A percentile compares a stretch with the other conserved stretches of the same genome.
Evolutionary conservation across 2,797 vertebrate species (phyloP).

Genomic region (Kryptolebias ocellatus): DNA sequence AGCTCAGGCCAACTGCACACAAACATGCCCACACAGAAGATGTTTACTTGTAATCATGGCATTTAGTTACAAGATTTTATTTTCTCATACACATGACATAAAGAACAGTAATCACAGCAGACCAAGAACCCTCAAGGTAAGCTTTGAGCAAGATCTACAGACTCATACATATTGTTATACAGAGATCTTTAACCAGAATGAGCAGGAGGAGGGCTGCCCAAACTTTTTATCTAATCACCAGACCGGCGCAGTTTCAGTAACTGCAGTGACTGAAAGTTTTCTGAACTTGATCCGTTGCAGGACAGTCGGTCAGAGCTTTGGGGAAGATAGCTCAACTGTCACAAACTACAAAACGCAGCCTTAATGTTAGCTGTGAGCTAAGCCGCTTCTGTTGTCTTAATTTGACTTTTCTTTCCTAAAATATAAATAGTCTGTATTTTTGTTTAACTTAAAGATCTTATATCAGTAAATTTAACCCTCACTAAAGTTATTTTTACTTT

Average conservation of each 20-base stretch:
- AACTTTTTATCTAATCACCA: constrained; percentile 12
- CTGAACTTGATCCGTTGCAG: constrained; percentile 26
- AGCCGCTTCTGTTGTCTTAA: background rate
- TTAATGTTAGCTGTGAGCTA: background rate
- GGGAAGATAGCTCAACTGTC: constrained; percentile 33
- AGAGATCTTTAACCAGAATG: constrained; percentile 11
- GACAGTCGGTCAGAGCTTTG: constrained; percentile 10
- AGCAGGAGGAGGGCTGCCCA: constrained; percentile 4
- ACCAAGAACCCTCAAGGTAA: constrained; percentile 39
- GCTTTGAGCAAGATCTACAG: constrained; percentile 16
- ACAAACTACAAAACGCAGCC: constrained; percentile 23
- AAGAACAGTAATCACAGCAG: constrained; percentile 69
- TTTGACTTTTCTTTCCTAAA: constrained; percentile 5
- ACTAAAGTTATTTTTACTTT: too few relatives aligned
- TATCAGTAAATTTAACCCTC: too few relatives aligned
- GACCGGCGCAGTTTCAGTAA: constrained; percentile 8
- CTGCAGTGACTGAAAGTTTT: constrained; percentile 8
- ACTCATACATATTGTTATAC: constrained; percentile 28
- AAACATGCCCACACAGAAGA: constrained; percentile 73
- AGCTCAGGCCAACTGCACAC: constrained; percentile 69
- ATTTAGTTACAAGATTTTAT: constrained; percentile 77
- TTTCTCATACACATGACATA: constrained; percentile 69
- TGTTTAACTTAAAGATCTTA: background rate
- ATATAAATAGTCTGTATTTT: background rate
- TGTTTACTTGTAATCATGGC: constrained; percentile 78